These are phyloP conservation scores for Enteromius unitaeniatus DNA, from an alignment of 2,797 vertebrate genomes.

Conservation along the genomic window DNA sequence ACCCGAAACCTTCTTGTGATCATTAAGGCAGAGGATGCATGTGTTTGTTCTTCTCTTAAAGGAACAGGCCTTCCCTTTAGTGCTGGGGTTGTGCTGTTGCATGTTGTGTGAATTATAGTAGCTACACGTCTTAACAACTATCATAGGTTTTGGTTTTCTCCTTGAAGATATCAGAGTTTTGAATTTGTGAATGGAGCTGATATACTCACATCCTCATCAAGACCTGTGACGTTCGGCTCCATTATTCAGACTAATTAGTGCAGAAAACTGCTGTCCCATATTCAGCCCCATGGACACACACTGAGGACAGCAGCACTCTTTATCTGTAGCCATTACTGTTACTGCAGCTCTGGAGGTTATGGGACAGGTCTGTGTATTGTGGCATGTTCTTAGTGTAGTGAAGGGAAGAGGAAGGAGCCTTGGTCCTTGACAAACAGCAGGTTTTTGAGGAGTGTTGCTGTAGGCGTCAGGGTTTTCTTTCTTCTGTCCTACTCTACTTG, in stretches of 20 bases:
- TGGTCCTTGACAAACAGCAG: slow-evolving; percentile 16
- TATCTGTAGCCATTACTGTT: slow-evolving; percentile 42
- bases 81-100: not conserved
- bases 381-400: slow-evolving; percentile 8
- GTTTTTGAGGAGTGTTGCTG: slow-evolving; percentile 40
- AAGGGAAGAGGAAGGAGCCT: slow-evolving; percentile 5
- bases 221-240: not conserved
- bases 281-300: slow-evolving; percentile 39
- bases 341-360: slow-evolving; percentile 18
- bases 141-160: not conserved
- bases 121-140: not conserved
- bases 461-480: slow-evolving; percentile 8
- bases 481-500: slow-evolving; percentile 7
- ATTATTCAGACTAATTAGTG: slow-evolving; percentile 62
- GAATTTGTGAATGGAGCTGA: slow-evolving; percentile 13
- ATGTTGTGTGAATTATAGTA: not conserved
- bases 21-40: slow-evolving; percentile 4
- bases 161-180: not conserved
- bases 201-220: not conserved
- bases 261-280: slow-evolving; percentile 54
- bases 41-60: slow-evolving; percentile 19
- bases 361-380: slow-evolving; percentile 29
- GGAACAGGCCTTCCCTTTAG: not conserved
- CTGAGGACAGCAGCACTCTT: slow-evolving; percentile 33
- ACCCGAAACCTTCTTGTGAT: slow-evolving; percentile 22